phyloP scores from a whole-genome alignment of 2,888 invertebrate species.

The Norana najaformis region DNA sequence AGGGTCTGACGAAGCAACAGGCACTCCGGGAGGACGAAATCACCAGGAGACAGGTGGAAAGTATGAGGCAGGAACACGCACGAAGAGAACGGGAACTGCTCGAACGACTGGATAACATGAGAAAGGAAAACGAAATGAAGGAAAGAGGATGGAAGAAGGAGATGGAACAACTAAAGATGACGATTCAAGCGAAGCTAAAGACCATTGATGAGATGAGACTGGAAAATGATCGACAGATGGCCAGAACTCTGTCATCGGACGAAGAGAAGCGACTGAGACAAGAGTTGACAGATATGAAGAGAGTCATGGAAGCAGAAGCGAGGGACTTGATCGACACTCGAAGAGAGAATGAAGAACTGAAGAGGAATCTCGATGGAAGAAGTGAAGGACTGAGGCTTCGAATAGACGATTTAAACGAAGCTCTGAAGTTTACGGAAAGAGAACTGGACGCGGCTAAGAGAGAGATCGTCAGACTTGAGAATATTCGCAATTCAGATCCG shows the following conservation, averaged over 20 bases:
- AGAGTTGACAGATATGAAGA: not conserved
- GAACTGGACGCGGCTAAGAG: not conserved
- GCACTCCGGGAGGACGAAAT: not conserved
- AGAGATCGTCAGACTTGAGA: not conserved
- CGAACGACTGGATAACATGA: not conserved
- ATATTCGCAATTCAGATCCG: not conserved
- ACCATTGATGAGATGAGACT: not conserved
- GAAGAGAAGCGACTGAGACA: not conserved
- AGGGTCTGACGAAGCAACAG: not conserved
- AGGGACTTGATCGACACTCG: not conserved
- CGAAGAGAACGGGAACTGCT: conserved; percentile 10
- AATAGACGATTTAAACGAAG: not conserved
- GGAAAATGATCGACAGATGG: conserved; percentile 16
- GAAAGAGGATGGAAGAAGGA: not conserved
- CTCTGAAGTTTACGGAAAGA: not conserved
- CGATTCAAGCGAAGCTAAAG: not conserved
- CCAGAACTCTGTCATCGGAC: not conserved
- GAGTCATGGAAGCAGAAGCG: not conserved
- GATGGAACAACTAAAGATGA: not conserved
- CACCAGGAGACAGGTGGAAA: not conserved
- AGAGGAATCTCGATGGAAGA: not conserved
- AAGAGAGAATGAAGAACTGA: conserved; percentile 5
- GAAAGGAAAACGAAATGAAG: not conserved
- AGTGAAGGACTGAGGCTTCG: not conserved
- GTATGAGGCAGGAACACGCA: not conserved